Base-by-base conservation (phyloP, 1,140 invertebrate genomes). In the Aphaenogaster ashmeadi region DNA sequence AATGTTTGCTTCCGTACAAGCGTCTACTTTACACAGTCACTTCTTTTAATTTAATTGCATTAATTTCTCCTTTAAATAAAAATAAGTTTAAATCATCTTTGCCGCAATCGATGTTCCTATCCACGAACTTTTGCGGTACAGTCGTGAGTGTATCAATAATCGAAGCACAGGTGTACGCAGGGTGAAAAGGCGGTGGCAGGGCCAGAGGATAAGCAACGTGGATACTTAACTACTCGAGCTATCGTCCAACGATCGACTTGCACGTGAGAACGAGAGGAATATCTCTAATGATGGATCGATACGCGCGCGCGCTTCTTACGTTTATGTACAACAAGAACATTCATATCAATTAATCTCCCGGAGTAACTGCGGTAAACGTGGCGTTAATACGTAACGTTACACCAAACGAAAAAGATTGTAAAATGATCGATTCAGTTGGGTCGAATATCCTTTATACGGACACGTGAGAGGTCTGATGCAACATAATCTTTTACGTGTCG, bases 211-310 rank as follows among this genome's bases (percentile, higher is more conserved):
- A 90, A 90, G 88, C 89, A 87, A 90, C 83, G 77, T 54, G 15
- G 87, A 77, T 87, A 89, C 50, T 87, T 54, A 87, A 87, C 88
- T 90, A 89, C 77, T 89, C 89, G 84, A 90, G 88, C 56, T 90
- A 89, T 90, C 81, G 85, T 89, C 71, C 64, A 83, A 90, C 85
- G 88, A 89, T 90, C 85, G 77, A 90, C 50, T 89, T 86, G 87
- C 88, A 88, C 67, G 64, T 87, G 88, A 89, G 56, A 88, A 66
- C 54, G 62, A 89, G 78, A 66, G 18, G 27, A 87, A 58, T 79
- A 60, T 79, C 58, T 89, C 72, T 81, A 90, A 90, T 87, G 69
- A 83, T 54, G 67, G 56, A 88, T 79, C 71, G 38, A 89, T 89
- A 87, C 72, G 77, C 74, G 50, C 44, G 38, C 13, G 74, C 38